Percentiles rank a stretch among this genome's conserved stretches.
Evolutionary conservation across 2,888 invertebrate species (phyloP).

Genomic region (Adineta ricciae): DNA sequence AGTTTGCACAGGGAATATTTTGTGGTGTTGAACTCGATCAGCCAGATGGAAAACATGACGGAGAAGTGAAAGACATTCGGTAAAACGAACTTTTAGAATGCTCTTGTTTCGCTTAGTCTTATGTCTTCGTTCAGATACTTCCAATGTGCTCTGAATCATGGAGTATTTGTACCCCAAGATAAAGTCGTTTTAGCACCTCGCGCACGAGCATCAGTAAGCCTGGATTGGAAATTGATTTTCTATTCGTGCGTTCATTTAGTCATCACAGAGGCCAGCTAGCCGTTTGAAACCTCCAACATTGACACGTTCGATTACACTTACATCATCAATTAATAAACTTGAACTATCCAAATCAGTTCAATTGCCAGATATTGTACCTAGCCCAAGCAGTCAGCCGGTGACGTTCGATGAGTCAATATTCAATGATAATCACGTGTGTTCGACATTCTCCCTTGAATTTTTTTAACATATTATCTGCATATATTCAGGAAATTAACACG

Average conservation of each 20-base stretch:
- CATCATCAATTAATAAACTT: slow-evolving; percentile 3
- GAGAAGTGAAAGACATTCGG: slow-evolving; percentile 50
- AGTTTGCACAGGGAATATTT: slow-evolving; percentile 54
- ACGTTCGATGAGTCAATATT: not conserved
- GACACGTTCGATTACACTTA: not conserved
- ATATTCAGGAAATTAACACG: not conserved
- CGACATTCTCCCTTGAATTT: too few species aligned
- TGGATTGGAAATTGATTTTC: too few species aligned
- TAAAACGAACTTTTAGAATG: not conserved
- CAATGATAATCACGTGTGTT: not conserved
- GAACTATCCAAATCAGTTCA: not conserved
- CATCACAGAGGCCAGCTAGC: not conserved
- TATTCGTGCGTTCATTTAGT: too few species aligned
- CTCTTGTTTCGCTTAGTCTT: not conserved
- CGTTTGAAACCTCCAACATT: not conserved
- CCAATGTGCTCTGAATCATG: slow-evolving; percentile 44
- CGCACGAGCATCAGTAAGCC: not conserved
- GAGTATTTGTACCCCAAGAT: slow-evolving; percentile 48
- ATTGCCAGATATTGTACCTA: not conserved
- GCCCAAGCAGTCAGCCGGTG: not conserved
- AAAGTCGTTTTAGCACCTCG: slow-evolving; percentile 38
- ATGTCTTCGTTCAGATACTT: slow-evolving; percentile 40
- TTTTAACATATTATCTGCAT: too few species aligned
- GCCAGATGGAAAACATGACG: slow-evolving; percentile 53
- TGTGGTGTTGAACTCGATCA: slow-evolving; percentile 54